A percentile compares a stretch with the other conserved stretches of the same genome.
Conservation (phyloP, 2,113 vertebrate species). For the Silurus glanis region DNA sequence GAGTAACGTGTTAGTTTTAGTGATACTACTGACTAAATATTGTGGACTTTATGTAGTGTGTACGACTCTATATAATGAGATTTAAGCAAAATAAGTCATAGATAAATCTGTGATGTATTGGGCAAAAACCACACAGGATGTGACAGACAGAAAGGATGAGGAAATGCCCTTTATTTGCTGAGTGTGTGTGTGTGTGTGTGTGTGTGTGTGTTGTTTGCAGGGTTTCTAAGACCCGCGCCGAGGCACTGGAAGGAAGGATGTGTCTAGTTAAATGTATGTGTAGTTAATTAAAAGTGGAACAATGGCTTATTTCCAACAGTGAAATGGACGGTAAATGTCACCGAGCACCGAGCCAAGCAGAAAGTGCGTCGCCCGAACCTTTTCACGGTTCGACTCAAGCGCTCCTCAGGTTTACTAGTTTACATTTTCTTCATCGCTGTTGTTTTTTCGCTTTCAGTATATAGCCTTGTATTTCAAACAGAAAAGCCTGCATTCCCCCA, state of each 20-base stretch:
- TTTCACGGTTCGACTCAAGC: constrained; percentile 10
- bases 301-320: constrained; percentile 39
- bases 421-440: not conserved
- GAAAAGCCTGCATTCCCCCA: not conserved
- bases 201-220: not conserved
- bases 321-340: constrained; percentile 47
- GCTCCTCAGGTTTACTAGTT: constrained; percentile 8
- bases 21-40: not conserved
- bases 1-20: constrained; percentile 26
- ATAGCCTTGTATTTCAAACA: not conserved
- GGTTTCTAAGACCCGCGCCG: not conserved
- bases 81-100: not conserved
- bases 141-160: not conserved
- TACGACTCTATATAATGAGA: too few species aligned
- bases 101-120: not conserved
- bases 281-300: constrained; percentile 32
- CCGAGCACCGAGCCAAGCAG: constrained; percentile 32
- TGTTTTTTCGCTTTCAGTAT: not conserved
- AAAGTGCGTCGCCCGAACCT: not conserved
- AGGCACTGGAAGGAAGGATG: not conserved
- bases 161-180: not conserved
- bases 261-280: constrained; percentile 9
- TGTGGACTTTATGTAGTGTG: not conserved
- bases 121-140: not conserved
- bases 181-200: not conserved